Evolutionary conservation across 2,113 vertebrate species (phyloP).

Genomic region (Etia nguti): DNA sequence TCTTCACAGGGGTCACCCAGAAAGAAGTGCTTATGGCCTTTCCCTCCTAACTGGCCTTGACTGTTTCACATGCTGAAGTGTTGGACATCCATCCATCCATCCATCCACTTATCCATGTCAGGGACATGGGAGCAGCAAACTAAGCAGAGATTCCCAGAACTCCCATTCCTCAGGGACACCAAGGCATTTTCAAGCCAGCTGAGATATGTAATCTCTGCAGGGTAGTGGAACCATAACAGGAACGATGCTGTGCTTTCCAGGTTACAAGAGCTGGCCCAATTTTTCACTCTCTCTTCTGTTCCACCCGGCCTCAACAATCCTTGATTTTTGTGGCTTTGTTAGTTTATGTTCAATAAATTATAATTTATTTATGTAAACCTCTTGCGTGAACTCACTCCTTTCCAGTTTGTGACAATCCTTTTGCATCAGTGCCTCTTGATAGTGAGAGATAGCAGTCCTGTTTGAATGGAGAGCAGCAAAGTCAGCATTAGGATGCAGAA

Average conservation of each 20-base stretch:
- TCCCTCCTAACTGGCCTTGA: background rate
- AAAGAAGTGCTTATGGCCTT: background rate
- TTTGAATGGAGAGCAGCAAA: background rate
- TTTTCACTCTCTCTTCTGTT: background rate
- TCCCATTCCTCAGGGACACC: background rate
- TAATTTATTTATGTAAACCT: background rate
- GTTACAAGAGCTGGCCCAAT: background rate
- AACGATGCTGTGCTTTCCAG: background rate
- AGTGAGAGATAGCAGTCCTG: background rate
- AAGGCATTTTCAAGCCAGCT: background rate
- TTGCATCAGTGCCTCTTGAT: background rate
- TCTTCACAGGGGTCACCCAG: background rate
- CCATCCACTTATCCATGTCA: background rate
- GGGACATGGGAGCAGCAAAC: background rate
- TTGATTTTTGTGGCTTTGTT: background rate
- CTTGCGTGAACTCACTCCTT: background rate
- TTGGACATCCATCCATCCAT: rapidly evolving
- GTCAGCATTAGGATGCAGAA: background rate
- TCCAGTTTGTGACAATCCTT: background rate
- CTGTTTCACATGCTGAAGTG: background rate
- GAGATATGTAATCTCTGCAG: background rate
- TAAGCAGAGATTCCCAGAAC: background rate
- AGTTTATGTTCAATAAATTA: background rate
- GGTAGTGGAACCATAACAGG: background rate
- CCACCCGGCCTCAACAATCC: background rate